Evolutionary conservation across 1,140 invertebrate genomes (phyloP).

Genomic region (Trichonephila inaurata): DNA sequence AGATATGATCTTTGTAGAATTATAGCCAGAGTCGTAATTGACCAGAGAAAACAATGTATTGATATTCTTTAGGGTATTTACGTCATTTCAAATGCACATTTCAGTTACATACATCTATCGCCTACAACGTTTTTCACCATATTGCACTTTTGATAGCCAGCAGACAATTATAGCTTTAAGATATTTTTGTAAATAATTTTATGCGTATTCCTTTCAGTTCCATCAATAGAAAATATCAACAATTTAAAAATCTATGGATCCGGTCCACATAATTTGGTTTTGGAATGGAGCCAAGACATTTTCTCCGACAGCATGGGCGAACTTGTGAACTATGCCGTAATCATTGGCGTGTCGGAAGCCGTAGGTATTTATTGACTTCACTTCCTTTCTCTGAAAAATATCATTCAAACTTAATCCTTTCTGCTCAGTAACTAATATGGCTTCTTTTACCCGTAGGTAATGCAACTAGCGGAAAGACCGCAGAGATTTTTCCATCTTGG

Average conservation of each 20-base stretch:
- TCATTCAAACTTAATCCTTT: background rate
- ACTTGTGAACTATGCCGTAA: constrained; percentile 35
- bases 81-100: no score
- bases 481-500: constrained; percentile 27
- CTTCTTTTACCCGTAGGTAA: constrained; percentile 2
- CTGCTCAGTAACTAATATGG: background rate
- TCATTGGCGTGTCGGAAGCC: constrained; percentile 32
- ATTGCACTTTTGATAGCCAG: no score
- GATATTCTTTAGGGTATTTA: no score
- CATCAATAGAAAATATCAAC: background rate
- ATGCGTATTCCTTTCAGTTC: background rate
- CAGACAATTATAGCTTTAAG: background rate
- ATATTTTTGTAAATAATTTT: background rate
- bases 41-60: no score
- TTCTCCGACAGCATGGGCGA: constrained; percentile 57
- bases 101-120: no score
- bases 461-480: background rate
- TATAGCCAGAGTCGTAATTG: no score
- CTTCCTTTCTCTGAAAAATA: background rate
- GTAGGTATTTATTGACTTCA: constrained; percentile 40
- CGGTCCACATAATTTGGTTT: background rate
- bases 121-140: no score
- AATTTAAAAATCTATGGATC: background rate
- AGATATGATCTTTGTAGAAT: no score
- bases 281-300: constrained; percentile 16